Percentiles rank a stretch among this genome's conserved stretches.
phyloP scores from a whole-genome alignment of 2,113 vertebrate genomes.

The Pachycephala philippinensis region DNA sequence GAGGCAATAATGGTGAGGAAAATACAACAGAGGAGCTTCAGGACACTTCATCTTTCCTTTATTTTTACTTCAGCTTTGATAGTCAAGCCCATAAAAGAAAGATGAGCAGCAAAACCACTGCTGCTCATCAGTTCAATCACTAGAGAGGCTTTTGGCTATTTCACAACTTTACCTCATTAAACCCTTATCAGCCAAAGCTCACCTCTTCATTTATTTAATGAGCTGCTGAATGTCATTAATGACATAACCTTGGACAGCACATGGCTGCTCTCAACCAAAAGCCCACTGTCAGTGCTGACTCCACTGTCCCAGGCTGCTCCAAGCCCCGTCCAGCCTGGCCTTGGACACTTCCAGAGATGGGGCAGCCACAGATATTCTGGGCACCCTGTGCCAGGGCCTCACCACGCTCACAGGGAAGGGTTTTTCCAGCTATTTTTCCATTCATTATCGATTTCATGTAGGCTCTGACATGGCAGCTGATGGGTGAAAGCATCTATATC shows the following conservation, averaged over 20 bases:
- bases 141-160: background rate
- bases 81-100: background rate
- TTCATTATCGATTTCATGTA: background rate
- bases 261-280: background rate
- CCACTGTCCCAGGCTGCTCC: rapidly evolving
- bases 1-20: background rate
- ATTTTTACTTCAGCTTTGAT: background rate
- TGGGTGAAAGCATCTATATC: background rate
- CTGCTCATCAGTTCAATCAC: background rate
- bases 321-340: rapidly evolving
- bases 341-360: background rate
- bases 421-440: background rate
- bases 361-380: background rate
- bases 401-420: background rate
- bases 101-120: background rate
- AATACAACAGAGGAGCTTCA: background rate
- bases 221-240: background rate
- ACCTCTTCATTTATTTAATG: constrained; percentile 10
- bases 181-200: background rate
- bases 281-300: background rate
- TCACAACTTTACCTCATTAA: constrained; percentile 11
- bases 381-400: background rate
- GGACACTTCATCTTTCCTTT: background rate
- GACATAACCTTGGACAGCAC: background rate
- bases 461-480: background rate